Conservation (phyloP, 2,113 vertebrate genomes). For the Gavialis gangeticus region DNA sequence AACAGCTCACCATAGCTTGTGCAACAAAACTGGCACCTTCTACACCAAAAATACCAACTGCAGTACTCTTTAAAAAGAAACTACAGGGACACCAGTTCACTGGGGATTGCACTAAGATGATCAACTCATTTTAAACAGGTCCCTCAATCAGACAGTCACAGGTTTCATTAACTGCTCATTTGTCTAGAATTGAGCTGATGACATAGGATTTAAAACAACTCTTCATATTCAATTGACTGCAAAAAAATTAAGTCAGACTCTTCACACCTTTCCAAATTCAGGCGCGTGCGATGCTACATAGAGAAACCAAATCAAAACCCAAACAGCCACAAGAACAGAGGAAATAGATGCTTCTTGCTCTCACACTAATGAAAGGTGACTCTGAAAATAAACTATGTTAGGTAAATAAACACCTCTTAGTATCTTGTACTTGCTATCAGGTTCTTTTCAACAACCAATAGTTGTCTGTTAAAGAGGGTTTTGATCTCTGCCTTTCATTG, state of each 20-base stretch:
- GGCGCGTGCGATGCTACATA: neutral
- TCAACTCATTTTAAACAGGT: neutral
- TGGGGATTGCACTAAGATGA: neutral
- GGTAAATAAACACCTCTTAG: neutral
- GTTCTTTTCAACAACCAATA: neutral
- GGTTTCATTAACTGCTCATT: neutral
- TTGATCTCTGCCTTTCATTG: neutral
- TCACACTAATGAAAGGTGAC: neutral
- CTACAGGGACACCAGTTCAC: neutral
- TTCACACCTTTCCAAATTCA: too few relatives aligned
- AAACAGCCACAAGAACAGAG: neutral
- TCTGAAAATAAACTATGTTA: neutral
- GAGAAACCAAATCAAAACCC: neutral
- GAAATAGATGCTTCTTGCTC: neutral
- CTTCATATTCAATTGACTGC: neutral
- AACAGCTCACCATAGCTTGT: neutral
- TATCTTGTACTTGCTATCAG: neutral
- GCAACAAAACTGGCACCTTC: accelerated
- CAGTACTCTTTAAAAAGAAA: neutral
- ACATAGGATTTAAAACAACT: neutral
- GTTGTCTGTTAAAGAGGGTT: too few relatives aligned
- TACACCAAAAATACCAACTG: neutral
- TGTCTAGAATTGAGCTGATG: neutral
- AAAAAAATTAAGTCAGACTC: neutral
- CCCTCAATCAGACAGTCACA: accelerated